Percentiles rank a stretch among this genome's conserved stretches.
Conservation (phyloP, 2,797 vertebrate species). For the Darevskia mixta region DNA sequence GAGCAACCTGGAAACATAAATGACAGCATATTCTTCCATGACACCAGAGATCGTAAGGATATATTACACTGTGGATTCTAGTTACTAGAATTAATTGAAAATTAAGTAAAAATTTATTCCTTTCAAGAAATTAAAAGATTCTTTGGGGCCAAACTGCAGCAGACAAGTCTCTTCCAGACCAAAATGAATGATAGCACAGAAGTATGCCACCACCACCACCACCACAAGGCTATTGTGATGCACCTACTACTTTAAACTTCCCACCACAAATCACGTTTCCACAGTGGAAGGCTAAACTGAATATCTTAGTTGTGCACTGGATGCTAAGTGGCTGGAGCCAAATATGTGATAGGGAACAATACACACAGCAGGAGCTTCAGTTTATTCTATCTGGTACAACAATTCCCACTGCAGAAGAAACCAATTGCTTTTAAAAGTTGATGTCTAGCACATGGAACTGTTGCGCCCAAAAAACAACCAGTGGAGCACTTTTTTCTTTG, state of each 20-base stretch:
- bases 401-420: not conserved
- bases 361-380: not conserved
- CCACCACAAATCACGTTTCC: slow-evolving; percentile 45
- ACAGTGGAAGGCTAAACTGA: slow-evolving; percentile 44
- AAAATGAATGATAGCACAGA: slow-evolving; percentile 48
- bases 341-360: not conserved
- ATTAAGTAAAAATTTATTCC: not conserved
- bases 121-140: not conserved
- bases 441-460: not conserved
- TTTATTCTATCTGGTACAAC: not conserved
- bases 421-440: not conserved
- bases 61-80: slow-evolving; percentile 27
- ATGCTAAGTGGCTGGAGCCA: not conserved
- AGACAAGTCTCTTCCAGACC: slow-evolving; percentile 33
- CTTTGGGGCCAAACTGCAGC: slow-evolving; percentile 43
- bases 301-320: slow-evolving; percentile 22
- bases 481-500: not conserved
- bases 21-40: slow-evolving; percentile 20
- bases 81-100: not conserved
- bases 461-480: not conserved
- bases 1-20: not conserved
- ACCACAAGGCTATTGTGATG: not conserved
- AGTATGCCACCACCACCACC: not conserved
- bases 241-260: slow-evolving; percentile 33
- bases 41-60: slow-evolving; percentile 45